Evolutionary conservation across 2,113 vertebrate genomes (phyloP).

Genomic region (Brachyhypopomus occidentalis): DNA sequence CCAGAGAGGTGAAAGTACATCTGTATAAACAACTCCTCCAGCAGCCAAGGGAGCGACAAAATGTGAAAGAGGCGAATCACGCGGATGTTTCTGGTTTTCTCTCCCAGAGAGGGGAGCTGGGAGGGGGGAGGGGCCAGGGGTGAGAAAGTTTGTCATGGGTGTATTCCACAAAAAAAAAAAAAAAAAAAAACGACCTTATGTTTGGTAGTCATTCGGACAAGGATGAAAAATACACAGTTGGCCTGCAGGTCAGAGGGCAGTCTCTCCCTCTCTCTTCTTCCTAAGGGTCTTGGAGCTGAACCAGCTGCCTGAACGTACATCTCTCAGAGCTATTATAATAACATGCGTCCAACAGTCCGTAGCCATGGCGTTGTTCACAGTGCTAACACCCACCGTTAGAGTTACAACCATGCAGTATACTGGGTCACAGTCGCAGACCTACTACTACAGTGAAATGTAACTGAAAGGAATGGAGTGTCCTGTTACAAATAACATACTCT

Average conservation of each 20-base stretch:
- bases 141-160: not conserved
- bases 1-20: constrained; percentile 67
- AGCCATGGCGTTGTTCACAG: constrained; percentile 52
- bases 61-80: constrained; percentile 48
- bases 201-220: constrained; percentile 17
- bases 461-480: not conserved
- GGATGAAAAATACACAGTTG: not conserved
- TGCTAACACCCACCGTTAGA: constrained; percentile 31
- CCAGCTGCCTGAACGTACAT: constrained; percentile 65
- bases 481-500: too few relatives aligned
- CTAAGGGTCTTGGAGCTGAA: constrained; percentile 45
- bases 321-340: constrained; percentile 45
- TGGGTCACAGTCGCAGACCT: not conserved
- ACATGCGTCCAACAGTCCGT: constrained; percentile 44
- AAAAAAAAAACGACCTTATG: constrained; percentile 13
- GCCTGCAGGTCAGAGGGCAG: constrained; percentile 15
- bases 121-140: not conserved
- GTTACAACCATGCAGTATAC: not conserved
- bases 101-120: constrained; percentile 6
- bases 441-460: not conserved
- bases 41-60: constrained; percentile 55
- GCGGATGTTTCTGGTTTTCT: constrained; percentile 48
- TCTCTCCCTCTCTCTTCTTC: constrained; percentile 11
- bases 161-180: constrained; percentile 19
- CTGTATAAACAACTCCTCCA: constrained; percentile 73